Evolutionary conservation across 2,797 vertebrate species (phyloP).

Genomic region (Acanthurus lineatus): DNA sequence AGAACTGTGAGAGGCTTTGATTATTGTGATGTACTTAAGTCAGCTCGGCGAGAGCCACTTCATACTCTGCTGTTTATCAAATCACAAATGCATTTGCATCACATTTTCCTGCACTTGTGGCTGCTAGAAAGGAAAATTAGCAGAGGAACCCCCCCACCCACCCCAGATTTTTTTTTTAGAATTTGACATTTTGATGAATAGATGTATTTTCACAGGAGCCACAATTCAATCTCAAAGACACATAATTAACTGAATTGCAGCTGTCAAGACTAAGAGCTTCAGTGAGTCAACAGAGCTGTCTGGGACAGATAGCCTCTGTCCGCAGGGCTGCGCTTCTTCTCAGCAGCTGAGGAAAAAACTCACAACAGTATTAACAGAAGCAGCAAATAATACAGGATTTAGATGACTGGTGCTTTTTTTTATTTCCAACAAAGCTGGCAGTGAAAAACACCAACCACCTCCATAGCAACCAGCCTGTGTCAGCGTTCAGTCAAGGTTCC

Average conservation of each 20-base stretch:
- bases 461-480: constrained; percentile 35
- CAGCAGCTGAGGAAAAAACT: constrained; percentile 26
- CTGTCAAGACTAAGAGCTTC: constrained; percentile 53
- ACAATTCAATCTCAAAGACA: constrained; percentile 52
- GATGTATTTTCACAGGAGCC: constrained; percentile 49
- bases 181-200: constrained; percentile 74
- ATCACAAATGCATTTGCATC: constrained; percentile 70
- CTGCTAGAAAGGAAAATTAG: constrained; percentile 52
- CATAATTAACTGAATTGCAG: constrained; percentile 62
- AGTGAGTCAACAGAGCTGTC: constrained; percentile 65
- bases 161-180: constrained; percentile 6
- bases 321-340: constrained; percentile 23
- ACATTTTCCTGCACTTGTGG: constrained; percentile 51
- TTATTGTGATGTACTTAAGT: constrained; percentile 74
- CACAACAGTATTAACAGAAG: constrained; percentile 40
- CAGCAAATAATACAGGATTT: constrained; percentile 50
- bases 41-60: constrained; percentile 63
- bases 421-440: constrained; percentile 12
- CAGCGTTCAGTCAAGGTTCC: constrained; percentile 45
- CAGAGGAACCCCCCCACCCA: background rate
- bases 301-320: constrained; percentile 60
- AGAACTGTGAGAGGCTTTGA: constrained; percentile 68
- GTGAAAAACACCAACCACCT: background rate
- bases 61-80: constrained; percentile 61
- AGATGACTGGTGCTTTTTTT: constrained; percentile 26